These are phyloP conservation scores for Natrix natrix DNA, from an alignment of 2,797 vertebrate genomes.

Conservation along the genomic window DNA sequence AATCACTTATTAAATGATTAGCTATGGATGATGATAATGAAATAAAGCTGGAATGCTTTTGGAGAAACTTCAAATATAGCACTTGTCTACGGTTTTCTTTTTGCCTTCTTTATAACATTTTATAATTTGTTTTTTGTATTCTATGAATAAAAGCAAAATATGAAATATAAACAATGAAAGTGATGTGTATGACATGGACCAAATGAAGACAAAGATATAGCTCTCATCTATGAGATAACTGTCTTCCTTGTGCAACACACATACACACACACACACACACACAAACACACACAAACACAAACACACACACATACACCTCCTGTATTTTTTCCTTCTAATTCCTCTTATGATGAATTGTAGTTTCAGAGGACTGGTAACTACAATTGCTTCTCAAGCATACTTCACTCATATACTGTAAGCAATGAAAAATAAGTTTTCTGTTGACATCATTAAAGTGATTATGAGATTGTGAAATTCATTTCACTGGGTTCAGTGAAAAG, in stretches of 20 bases:
- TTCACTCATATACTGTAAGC: not conserved
- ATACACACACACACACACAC: not conserved
- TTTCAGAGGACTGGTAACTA: not conserved
- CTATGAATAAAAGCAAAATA: not conserved
- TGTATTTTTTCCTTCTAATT: not conserved
- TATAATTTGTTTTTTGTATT: not conserved
- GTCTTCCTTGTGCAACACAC: not conserved
- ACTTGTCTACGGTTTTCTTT: not conserved
- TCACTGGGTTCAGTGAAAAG: not conserved
- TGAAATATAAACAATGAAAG: not conserved
- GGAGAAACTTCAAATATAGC: not conserved
- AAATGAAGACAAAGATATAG: not conserved
- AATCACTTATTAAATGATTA: not conserved
- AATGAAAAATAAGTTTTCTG: not conserved
- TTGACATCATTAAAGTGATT: not conserved
- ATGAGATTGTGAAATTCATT: not conserved
- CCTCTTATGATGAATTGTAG: not conserved
- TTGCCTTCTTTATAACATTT: not conserved
- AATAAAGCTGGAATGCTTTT: not conserved
- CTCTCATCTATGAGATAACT: not conserved
- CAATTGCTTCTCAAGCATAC: not conserved
- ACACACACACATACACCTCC: not conserved
- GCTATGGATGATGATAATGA: not conserved
- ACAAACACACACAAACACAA: no score
- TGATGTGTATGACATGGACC: not conserved